These are phyloP conservation scores for Andricus curvator DNA, from an alignment of 2,888 invertebrate genomes.

Conservation along the genomic window DNA sequence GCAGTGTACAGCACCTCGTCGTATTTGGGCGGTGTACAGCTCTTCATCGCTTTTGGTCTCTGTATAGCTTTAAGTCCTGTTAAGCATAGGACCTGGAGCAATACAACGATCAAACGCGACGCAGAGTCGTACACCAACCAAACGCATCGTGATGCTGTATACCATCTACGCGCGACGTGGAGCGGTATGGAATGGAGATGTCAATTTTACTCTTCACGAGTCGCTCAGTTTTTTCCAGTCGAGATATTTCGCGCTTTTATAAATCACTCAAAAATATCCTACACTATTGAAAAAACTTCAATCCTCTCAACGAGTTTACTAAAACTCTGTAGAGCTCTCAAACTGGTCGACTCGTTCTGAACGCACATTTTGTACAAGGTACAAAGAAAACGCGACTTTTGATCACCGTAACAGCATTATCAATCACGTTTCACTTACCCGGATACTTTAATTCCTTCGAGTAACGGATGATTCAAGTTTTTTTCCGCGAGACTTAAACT, in stretches of 20 bases:
- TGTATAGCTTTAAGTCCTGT: no score
- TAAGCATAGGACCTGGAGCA: no score
- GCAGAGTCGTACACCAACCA: no score
- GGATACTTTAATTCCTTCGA: constrained; percentile 18
- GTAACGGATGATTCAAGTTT: not conserved
- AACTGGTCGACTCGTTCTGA: constrained; percentile 32
- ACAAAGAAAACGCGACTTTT: not conserved
- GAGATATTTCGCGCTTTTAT: constrained; percentile 6
- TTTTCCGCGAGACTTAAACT: not conserved
- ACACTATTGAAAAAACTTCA: not conserved
- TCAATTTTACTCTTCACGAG: constrained; percentile 46
- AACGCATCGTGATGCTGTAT: no score
- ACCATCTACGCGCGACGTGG: no score
- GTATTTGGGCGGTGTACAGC: no score
- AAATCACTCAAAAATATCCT: not conserved
- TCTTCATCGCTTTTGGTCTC: no score
- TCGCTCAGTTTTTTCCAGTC: constrained; percentile 48
- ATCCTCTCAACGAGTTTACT: constrained; percentile 18
- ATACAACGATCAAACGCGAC: no score
- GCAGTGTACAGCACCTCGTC: no score
- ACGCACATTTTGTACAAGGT: constrained; percentile 35
- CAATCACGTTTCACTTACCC: constrained; percentile 20
- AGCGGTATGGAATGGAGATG: no score
- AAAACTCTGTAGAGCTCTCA: constrained; percentile 13
- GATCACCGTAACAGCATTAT: constrained; percentile 2